These are phyloP conservation scores for Pleuronectes platessa DNA, from an alignment of 2,113 vertebrate species.

Conservation along the genomic window DNA sequence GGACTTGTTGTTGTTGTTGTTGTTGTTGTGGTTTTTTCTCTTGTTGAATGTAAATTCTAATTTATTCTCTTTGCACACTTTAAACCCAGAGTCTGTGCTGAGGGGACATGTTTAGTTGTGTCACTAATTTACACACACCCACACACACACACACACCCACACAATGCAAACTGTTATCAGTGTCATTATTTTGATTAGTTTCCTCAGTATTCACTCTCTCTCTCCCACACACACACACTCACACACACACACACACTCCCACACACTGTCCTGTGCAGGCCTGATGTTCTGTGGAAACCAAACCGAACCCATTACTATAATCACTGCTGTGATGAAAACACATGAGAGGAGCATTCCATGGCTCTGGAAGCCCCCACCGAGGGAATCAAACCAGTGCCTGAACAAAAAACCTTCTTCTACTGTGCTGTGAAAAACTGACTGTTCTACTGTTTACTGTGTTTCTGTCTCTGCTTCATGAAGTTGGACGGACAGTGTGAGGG, in stretches of 20 bases:
- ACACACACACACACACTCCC: no score
- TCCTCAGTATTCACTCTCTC: not conserved
- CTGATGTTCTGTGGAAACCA: not conserved
- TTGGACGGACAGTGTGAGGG: not conserved
- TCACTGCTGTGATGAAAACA: slow-evolving; percentile 19
- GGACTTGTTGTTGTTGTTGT: slow-evolving; percentile 2
- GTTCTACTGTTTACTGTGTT: slow-evolving; percentile 29
- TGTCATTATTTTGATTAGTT: slow-evolving; percentile 26
- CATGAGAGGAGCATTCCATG: slow-evolving; percentile 2
- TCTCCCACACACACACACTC: no score
- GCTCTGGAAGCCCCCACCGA: slow-evolving; percentile 14
- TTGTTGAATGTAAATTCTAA: slow-evolving; percentile 39
- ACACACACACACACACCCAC: not conserved
- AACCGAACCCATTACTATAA: slow-evolving; percentile 24
- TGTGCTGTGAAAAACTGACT: slow-evolving; percentile 55
- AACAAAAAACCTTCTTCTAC: slow-evolving; percentile 54
- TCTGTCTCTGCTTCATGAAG: not conserved
- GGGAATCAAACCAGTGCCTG: slow-evolving; percentile 60
- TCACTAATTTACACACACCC: not conserved
- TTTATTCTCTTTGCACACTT: not conserved
- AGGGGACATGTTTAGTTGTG: not conserved
- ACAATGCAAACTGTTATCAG: not conserved
- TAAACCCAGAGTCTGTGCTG: not conserved
- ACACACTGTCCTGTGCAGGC: no score
- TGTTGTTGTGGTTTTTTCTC: not conserved